phyloP scores from a whole-genome alignment of 2,797 vertebrate genomes.

The Onychomys torridus region DNA sequence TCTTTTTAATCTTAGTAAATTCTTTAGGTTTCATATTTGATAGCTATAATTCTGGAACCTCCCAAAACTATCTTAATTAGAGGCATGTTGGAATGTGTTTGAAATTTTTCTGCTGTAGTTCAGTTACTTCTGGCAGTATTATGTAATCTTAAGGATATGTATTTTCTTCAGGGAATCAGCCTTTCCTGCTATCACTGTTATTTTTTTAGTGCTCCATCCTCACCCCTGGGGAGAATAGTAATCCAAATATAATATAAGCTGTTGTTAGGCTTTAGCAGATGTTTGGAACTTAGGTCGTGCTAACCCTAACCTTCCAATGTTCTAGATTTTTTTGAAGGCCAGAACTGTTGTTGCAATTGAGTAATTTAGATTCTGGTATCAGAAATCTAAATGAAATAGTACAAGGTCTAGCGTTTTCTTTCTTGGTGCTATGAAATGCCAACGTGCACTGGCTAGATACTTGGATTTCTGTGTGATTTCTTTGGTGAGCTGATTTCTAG shows the following conservation, averaged over 20 bases:
- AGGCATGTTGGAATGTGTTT: constrained; percentile 82
- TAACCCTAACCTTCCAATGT: constrained; percentile 26
- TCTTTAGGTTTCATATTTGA: constrained; percentile 80
- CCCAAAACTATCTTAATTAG: constrained; percentile 81
- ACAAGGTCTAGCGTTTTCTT: constrained; percentile 48
- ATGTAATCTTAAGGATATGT: constrained; percentile 76
- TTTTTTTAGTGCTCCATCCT: constrained; percentile 9
- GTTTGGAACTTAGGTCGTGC: constrained; percentile 51
- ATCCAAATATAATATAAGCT: constrained; percentile 60
- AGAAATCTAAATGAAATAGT: constrained; percentile 45
- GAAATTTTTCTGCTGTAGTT: constrained; percentile 77
- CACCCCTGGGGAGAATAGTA: constrained; percentile 44
- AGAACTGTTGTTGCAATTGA: background rate
- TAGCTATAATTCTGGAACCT: constrained; percentile 79
- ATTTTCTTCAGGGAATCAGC: constrained; percentile 70
- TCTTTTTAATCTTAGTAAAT: constrained; percentile 82
- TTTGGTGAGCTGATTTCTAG: constrained; percentile 37
- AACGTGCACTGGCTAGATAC: background rate
- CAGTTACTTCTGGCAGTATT: constrained; percentile 76
- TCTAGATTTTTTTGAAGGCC: constrained; percentile 28
- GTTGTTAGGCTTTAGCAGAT: constrained; percentile 55
- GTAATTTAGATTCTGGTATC: constrained; percentile 35
- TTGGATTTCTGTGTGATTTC: constrained; percentile 40
- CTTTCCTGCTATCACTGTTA: constrained; percentile 60
- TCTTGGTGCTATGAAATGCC: constrained; percentile 48